phyloP scores from a whole-genome alignment of 2,113 vertebrate genomes.

The Arenaria interpres region DNA sequence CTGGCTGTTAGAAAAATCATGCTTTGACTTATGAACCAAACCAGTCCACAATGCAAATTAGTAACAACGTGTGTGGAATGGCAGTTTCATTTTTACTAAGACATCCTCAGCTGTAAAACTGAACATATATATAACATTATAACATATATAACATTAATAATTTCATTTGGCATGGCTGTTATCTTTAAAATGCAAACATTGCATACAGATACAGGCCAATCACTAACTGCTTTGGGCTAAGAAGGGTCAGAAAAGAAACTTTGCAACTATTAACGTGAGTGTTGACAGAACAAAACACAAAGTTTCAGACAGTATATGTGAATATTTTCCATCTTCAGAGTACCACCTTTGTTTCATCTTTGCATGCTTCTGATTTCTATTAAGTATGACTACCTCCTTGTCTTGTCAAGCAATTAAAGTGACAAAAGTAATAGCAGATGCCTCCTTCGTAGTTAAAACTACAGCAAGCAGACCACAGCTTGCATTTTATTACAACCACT shows the following conservation, averaged over 20 bases:
- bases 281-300: neutral
- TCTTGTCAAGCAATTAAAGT: constrained; percentile 59
- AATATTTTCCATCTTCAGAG: neutral
- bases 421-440: constrained; percentile 65
- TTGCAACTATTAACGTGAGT: neutral
- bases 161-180: neutral
- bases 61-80: neutral
- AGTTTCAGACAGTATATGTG: neutral
- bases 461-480: neutral
- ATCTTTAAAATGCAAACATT: neutral
- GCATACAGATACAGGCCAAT: neutral
- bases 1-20: neutral
- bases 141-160: neutral
- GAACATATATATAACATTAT: too few species aligned
- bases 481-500: constrained; percentile 25
- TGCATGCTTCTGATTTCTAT: constrained; percentile 48
- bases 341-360: neutral
- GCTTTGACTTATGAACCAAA: neutral
- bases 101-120: neutral
- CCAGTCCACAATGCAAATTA: neutral
- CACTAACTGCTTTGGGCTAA: neutral
- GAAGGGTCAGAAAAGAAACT: neutral
- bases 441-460: constrained; percentile 33
- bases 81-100: neutral
- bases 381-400: constrained; percentile 45